Evolutionary conservation across 2,113 vertebrate species (phyloP), one percentile per base, ranked within the genome.

Genomic region (Nicator chloris): DNA sequence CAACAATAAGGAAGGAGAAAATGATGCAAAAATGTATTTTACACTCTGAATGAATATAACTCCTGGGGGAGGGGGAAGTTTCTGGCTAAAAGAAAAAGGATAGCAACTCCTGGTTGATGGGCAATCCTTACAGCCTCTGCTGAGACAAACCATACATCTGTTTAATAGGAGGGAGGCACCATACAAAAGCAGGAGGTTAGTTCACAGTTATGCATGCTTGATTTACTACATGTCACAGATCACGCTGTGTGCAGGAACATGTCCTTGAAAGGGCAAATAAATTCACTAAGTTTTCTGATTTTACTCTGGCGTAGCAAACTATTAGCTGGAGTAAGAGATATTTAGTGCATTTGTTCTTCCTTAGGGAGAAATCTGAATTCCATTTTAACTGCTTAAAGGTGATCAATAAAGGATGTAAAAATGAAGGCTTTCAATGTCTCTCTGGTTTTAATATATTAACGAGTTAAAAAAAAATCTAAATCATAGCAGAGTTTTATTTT

Each of bases 261-360:
- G 47, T 63, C 71, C 83, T 79, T 93, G 86, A 92, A 80, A 97
- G 40, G 40, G n/a, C 31, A 92, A 54, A 78, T 75, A 83, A 92
- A 90, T 91, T 91, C 60, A 85, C 13, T 70, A 42, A 47, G 28
- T 91, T 91, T 96, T 94, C 72, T 81, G 49, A 89, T 91, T 96
- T 86, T 33, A 24, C 66, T 91, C 61, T 83, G 30, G 40, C 6
- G 4, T 83, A 78, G 59, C 70, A 79, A 96, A 69, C 30, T 70
- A 14, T 47, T 84, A 79, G 60, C 31, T 75, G 13, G 33, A 86
- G 19, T 47, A n/a, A 80, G 31, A 69, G 45, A 45, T 42, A 81
- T 44, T 92, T 33, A 73, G 69, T 75, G 33, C 50, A 63, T 90
- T 39, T 77, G 3, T 54, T 30, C 44, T 92, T 92, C 80, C 40